A percentile compares a stretch with the other conserved stretches of the same genome.
phyloP scores from a whole-genome alignment of 2,797 vertebrate genomes.

The Phrynocephalus vlangalii region DNA sequence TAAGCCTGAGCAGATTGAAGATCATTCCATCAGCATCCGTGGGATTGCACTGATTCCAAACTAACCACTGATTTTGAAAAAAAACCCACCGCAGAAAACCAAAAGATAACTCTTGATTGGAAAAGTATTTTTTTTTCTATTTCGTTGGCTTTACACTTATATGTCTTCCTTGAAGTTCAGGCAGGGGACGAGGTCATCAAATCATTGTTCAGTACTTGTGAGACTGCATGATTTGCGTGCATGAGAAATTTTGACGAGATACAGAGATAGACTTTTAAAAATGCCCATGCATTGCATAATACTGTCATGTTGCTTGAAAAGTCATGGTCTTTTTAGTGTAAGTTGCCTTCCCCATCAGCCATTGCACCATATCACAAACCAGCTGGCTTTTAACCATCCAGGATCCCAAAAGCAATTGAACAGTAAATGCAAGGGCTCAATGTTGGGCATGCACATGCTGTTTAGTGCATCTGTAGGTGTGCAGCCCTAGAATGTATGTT shows the following conservation, averaged over 20 bases:
- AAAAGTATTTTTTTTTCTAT: background rate
- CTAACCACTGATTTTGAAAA: background rate
- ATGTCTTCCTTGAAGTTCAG: background rate
- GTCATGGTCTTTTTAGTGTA: background rate
- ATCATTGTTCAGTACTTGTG: background rate
- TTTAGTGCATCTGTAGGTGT: background rate
- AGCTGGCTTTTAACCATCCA: background rate
- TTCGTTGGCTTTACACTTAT: background rate
- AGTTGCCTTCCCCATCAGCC: background rate
- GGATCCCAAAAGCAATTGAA: background rate
- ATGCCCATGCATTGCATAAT: background rate
- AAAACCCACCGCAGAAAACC: background rate
- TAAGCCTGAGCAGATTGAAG: slow-evolving; percentile 44
- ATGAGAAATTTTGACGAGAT: too few species aligned
- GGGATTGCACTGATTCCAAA: background rate
- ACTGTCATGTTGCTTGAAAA: too few species aligned
- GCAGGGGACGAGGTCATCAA: background rate
- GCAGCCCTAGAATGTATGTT: background rate
- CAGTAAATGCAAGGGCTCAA: background rate
- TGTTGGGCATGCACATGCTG: background rate
- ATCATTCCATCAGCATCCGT: slow-evolving; percentile 10
- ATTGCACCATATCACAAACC: background rate
- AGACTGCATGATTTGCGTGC: background rate
- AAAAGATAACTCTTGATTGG: background rate
- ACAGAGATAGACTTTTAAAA: too few species aligned